These are phyloP conservation scores for Teinopalpus imperialis DNA, from an alignment of 2,888 invertebrate species.

Conservation along the genomic window DNA sequence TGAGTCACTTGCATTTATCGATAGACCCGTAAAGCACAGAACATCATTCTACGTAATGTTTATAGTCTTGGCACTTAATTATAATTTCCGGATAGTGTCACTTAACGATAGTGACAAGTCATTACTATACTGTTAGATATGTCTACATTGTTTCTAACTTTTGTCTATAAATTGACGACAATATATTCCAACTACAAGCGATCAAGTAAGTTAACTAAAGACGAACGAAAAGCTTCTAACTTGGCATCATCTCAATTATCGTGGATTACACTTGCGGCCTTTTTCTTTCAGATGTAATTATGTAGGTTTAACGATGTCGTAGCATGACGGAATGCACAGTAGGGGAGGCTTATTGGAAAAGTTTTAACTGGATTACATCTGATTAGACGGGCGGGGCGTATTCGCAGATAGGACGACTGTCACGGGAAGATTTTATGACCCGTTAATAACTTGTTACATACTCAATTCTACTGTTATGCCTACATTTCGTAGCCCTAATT, in stretches of 20 bases:
- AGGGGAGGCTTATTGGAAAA: slow-evolving; percentile 76
- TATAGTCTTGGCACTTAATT: too few species aligned
- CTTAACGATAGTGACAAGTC: too few species aligned
- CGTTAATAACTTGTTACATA: slow-evolving; percentile 18
- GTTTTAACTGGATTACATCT: slow-evolving; percentile 59
- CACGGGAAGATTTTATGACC: slow-evolving; percentile 8
- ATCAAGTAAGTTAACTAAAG: slow-evolving; percentile 7
- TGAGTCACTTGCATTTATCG: too few species aligned
- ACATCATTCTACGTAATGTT: too few species aligned
- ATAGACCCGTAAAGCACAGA: too few species aligned
- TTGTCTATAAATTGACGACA: too few species aligned
- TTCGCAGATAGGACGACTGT: slow-evolving; percentile 15
- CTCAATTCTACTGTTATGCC: not conserved
- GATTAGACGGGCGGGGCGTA: slow-evolving; percentile 20
- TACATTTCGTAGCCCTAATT: too few species aligned
- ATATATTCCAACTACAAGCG: not conserved
- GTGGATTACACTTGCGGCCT: slow-evolving; percentile 34
- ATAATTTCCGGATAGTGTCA: too few species aligned
- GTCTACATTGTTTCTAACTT: too few species aligned
- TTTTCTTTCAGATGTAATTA: slow-evolving; percentile 31
- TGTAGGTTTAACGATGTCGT: slow-evolving; percentile 38
- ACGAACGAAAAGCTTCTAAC: slow-evolving; percentile 10
- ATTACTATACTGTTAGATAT: too few species aligned
- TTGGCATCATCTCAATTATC: slow-evolving; percentile 33
- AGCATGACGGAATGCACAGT: slow-evolving; percentile 48